Evolutionary conservation across 2,113 vertebrate species (phyloP), one percentile per base, ranked within the genome.

Genomic region (Pachypanchax playfairii): DNA sequence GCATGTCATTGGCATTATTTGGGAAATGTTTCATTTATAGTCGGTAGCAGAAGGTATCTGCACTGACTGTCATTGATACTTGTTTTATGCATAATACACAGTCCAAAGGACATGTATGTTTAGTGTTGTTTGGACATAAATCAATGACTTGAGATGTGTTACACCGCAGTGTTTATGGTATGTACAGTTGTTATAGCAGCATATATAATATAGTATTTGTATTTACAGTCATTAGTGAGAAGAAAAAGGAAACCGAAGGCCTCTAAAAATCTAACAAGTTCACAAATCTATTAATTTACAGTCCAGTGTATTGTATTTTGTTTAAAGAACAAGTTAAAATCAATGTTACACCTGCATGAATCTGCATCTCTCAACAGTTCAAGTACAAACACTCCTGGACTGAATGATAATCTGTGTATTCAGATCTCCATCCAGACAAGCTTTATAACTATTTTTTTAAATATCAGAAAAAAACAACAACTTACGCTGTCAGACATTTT

Each of bases 141-240:
- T 14, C 17, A 61, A 26, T 39, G 17, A 26, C 20, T 48, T n/a
- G 26, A 42, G n/a, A 62, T 46, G 39, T 36, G 50, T n/a, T 4
- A 24, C 13, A 59, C n/a, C n/a, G 20, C 55, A n/a, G 11, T 44
- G 38, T 52, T 11, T 53, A 48, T 3, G 35, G 47, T 26, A 38
- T 0, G 54, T 18, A 38, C 20, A 48, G 26, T 21, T 17, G 29
- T 9, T 44, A 12, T 41, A 5, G 36, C 31, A 46, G 41, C 14
- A 42, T 35, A 25, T 6, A 51, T 9, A 57, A 33, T 24, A 58
- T 14, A 48, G 14, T 50, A 8, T 56, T 68, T 69, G 36, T 42
- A 9, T 51, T 21, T 22, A 42, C 35, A 63, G 13, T 18, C 21
- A 28, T 28, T 48, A 15, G 5, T 39, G 14, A 5, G 15, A 5